Conservation (phyloP, 2,113 vertebrate genomes). For the Gasterosteus aculeatus region DNA sequence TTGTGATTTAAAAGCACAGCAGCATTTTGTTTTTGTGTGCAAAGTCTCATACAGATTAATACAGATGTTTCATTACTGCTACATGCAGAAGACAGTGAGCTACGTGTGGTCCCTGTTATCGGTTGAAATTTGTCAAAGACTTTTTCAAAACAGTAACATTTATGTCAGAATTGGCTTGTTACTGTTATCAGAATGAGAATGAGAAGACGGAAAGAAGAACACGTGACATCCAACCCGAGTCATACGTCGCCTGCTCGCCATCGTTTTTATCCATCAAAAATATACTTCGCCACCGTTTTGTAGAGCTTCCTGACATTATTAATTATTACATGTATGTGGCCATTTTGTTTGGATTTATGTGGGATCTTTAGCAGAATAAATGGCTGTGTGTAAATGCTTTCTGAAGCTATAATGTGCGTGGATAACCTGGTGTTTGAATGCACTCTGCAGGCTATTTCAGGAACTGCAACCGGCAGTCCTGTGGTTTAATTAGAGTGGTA, state of each 20-base stretch:
- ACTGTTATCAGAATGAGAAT: background rate
- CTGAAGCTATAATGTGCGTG: background rate
- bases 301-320: constrained; percentile 14
- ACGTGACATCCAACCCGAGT: too few species aligned
- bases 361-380: background rate
- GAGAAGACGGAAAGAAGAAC: too few species aligned
- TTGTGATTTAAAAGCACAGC: constrained; percentile 1
- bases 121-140: background rate
- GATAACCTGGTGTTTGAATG: constrained; percentile 16
- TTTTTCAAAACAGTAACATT: background rate
- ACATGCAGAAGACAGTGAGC: background rate
- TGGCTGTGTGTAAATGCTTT: background rate
- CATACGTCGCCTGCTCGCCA: too few species aligned
- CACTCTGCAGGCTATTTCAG: constrained; percentile 25
- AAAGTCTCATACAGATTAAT: background rate
- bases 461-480: constrained; percentile 2
- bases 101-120: background rate
- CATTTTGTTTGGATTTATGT: background rate
- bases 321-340: background rate
- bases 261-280: too few species aligned
- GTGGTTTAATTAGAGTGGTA: background rate
- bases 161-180: background rate
- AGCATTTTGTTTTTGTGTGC: background rate
- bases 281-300: constrained; percentile 39
- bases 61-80: background rate